Evolutionary conservation across 2,797 vertebrate species (phyloP).

Genomic region (Geotrypetes seraphini): DNA sequence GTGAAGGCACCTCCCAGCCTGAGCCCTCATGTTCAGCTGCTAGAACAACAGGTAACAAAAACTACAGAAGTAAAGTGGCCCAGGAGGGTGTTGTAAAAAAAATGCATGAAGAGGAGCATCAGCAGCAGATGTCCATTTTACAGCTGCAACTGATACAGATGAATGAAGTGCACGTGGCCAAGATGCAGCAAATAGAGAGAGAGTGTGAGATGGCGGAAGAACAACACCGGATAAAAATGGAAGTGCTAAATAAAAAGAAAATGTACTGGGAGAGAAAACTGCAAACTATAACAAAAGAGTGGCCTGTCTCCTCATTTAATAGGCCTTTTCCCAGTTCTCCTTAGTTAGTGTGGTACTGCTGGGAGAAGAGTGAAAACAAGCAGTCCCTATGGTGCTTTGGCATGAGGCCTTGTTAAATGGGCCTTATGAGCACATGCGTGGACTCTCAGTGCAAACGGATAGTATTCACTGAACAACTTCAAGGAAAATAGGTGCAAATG

Average conservation of each 20-base stretch:
- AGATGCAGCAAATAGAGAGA: constrained; percentile 68
- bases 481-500: constrained; percentile 8
- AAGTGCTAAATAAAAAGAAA: constrained; percentile 72
- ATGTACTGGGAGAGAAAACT: constrained; percentile 72
- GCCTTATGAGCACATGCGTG: constrained; percentile 4
- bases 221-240: constrained; percentile 68
- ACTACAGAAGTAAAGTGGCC: constrained; percentile 59
- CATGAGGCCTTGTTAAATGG: constrained; percentile 23
- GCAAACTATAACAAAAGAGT: constrained; percentile 66
- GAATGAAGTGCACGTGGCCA: constrained; percentile 69
- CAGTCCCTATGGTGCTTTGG: constrained; percentile 13
- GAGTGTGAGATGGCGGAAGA: constrained; percentile 71
- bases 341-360: constrained; percentile 15
- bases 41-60: constrained; percentile 60
- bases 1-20: constrained; percentile 57
- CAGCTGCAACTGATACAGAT: constrained; percentile 66
- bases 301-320: constrained; percentile 67
- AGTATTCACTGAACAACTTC: constrained; percentile 1
- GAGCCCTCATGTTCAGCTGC: constrained; percentile 59
- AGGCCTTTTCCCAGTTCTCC: constrained; percentile 67
- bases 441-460: constrained; percentile 1
- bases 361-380: constrained; percentile 7
- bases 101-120: constrained; percentile 68
- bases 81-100: constrained; percentile 65
- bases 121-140: constrained; percentile 67